These are phyloP conservation scores for Hiodon alosoides DNA, from an alignment of 2,113 vertebrate species.

Conservation along the genomic window DNA sequence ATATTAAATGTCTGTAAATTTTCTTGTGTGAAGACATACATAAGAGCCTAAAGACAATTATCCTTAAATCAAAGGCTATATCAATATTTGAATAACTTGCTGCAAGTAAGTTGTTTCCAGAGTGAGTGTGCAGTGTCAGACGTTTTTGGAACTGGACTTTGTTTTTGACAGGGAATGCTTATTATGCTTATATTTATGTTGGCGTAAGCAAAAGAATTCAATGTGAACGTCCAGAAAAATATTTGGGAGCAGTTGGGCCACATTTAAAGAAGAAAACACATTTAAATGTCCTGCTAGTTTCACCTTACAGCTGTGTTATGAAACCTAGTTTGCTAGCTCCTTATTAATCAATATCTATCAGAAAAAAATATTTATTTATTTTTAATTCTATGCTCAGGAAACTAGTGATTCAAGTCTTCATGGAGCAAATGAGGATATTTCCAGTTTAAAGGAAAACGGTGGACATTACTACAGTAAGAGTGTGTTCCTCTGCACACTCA, in stretches of 20 bases:
- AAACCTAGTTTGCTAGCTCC: too few relatives aligned
- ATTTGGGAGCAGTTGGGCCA: conserved; percentile 2
- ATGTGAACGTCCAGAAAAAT: background rate
- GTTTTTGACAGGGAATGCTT: conserved; percentile 11
- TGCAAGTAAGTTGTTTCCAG: conserved; percentile 10
- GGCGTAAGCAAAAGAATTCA: conserved; percentile 6
- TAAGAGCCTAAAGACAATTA: background rate
- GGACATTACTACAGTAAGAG: too few relatives aligned
- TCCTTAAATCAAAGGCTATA: conserved; percentile 4
- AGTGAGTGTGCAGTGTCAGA: background rate
- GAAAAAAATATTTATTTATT: too few relatives aligned
- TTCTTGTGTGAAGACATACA: background rate
- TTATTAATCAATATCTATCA: too few relatives aligned
- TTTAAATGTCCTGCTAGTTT: background rate
- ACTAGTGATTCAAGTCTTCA: background rate
- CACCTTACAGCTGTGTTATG: too few relatives aligned
- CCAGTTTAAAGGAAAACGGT: too few relatives aligned
- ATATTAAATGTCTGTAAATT: background rate
- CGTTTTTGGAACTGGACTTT: conserved; percentile 3
- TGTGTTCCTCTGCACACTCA: background rate
- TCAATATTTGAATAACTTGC: conserved; percentile 20
- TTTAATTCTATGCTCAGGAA: background rate
- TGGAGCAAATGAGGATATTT: background rate
- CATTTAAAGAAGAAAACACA: conserved; percentile 9
- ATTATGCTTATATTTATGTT: conserved; percentile 13